Evolutionary conservation across 2,888 invertebrate genomes (phyloP).

Genomic region (Amitus sp.): DNA sequence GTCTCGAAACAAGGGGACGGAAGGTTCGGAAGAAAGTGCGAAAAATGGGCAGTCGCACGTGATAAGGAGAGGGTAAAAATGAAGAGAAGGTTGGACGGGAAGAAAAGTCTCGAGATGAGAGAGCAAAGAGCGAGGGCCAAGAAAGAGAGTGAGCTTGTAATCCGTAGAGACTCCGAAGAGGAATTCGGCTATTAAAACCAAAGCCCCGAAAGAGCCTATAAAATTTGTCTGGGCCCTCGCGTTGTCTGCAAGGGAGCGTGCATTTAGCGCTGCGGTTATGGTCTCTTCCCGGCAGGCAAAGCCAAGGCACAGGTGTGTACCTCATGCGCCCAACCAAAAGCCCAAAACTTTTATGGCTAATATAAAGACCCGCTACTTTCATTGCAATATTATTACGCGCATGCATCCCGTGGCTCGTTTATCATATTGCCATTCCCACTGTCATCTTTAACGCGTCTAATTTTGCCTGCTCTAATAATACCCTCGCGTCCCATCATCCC

Average conservation of each 20-base stretch:
- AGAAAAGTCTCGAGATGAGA: too few species aligned
- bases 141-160: too few species aligned
- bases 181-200: slow-evolving; percentile 64
- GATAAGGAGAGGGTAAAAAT: too few species aligned
- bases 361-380: slow-evolving; percentile 28
- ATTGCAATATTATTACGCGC: slow-evolving; percentile 18
- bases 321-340: slow-evolving; percentile 16
- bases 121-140: too few species aligned
- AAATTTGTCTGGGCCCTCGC: slow-evolving; percentile 62
- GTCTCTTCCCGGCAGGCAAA: slow-evolving; percentile 35
- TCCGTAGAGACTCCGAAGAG: slow-evolving; percentile 46
- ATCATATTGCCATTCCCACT: slow-evolving; percentile 34
- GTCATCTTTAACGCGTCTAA: slow-evolving; percentile 11
- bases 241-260: slow-evolving; percentile 56
- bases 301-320: slow-evolving; percentile 43
- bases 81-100: too few species aligned
- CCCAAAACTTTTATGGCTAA: slow-evolving; percentile 30
- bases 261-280: slow-evolving; percentile 59
- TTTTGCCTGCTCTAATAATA: slow-evolving; percentile 6
- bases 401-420: slow-evolving; percentile 14
- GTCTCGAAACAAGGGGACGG: too few species aligned
- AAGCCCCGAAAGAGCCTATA: slow-evolving; percentile 62
- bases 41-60: too few species aligned
- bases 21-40: too few species aligned
- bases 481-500: slow-evolving; percentile 9